A percentile compares a stretch with the other conserved stretches of the same genome.
Conservation (phyloP, 2,888 invertebrate genomes). For the Blomia tropicalis region DNA sequence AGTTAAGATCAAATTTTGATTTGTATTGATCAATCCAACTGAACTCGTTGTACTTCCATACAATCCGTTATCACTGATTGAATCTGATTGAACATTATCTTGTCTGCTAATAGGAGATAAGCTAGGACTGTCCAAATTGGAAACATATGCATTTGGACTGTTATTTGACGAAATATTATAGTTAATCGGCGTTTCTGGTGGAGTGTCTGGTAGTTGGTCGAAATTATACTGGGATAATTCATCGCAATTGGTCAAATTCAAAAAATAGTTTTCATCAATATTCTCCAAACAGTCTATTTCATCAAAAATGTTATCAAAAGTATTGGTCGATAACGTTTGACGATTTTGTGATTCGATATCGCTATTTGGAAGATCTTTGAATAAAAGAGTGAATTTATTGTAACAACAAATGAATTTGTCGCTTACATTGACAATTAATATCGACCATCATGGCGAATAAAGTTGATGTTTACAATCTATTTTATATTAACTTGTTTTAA, state of each 20-base stretch:
- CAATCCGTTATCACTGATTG: not conserved
- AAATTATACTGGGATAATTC: not conserved
- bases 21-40: not conserved
- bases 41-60: too few relatives aligned
- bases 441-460: too few relatives aligned
- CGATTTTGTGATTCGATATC: too few relatives aligned
- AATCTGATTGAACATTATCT: not conserved
- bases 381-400: too few relatives aligned
- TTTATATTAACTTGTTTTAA: too few relatives aligned
- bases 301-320: too few relatives aligned
- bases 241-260: not conserved
- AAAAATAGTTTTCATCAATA: not conserved
- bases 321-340: too few relatives aligned
- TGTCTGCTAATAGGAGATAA: not conserved
- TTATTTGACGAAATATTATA: not conserved
- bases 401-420: too few relatives aligned
- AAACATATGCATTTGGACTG: too few relatives aligned
- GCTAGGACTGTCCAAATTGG: not conserved
- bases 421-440: too few relatives aligned
- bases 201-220: not conserved
- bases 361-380: too few relatives aligned
- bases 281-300: not conserved
- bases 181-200: conserved; percentile 13
- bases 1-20: not conserved
- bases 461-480: too few relatives aligned